These are phyloP conservation scores for Pentalonia nigronervosa DNA, from an alignment of 1,140 invertebrate species.

Conservation along the genomic window DNA sequence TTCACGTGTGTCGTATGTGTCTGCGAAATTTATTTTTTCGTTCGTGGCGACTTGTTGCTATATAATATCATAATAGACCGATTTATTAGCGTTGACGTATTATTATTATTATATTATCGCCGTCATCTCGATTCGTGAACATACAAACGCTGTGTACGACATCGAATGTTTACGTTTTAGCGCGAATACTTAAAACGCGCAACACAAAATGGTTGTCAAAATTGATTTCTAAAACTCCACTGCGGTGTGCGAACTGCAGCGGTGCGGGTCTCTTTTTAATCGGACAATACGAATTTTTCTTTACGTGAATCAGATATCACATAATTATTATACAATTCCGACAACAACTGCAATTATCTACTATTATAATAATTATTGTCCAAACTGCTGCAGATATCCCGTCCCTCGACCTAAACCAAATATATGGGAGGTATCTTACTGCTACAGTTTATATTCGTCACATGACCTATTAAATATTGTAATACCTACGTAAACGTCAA, in stretches of 20 bases:
- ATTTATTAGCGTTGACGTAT: neutral
- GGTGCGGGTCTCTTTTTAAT: neutral
- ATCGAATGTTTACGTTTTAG: neutral
- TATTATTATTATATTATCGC: neutral
- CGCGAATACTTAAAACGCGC: neutral
- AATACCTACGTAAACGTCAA: neutral
- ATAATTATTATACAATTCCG: neutral
- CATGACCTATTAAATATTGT: neutral
- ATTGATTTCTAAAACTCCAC: neutral
- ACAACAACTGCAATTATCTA: neutral
- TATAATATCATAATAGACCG: neutral
- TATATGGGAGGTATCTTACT: neutral
- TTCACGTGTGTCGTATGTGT: neutral
- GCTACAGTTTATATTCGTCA: neutral
- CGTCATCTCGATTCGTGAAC: too few species aligned
- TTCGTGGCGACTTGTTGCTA: too few species aligned
- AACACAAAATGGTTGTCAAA: neutral
- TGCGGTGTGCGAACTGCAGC: too few species aligned
- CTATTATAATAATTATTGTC: neutral
- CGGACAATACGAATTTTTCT: neutral
- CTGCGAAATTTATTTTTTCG: neutral
- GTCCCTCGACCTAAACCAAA: too few species aligned
- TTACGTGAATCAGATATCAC: neutral
- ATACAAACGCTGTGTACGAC: neutral
- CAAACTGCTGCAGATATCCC: neutral